These are phyloP conservation scores for Caenorhabditis becei DNA, from an alignment of 2,888 invertebrate genomes.

Conservation along the genomic window DNA sequence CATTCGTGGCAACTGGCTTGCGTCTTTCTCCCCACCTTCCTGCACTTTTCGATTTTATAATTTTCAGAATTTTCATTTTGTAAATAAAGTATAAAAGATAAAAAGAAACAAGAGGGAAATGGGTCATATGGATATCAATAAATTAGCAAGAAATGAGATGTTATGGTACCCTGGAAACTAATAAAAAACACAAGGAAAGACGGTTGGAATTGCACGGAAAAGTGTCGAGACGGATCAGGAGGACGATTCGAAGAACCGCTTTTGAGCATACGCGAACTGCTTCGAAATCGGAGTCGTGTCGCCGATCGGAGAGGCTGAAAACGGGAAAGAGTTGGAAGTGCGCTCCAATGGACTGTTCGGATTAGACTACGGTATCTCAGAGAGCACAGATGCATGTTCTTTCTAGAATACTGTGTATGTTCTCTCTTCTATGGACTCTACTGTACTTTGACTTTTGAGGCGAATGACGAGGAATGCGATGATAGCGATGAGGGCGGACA, in stretches of 20 bases:
- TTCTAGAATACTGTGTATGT: too few relatives aligned
- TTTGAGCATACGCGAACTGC: constrained; percentile 49
- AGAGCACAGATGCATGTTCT: too few relatives aligned
- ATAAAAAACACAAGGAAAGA: constrained; percentile 5
- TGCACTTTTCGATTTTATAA: not conserved
- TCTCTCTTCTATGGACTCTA: too few relatives aligned
- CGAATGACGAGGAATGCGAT: constrained; percentile 44
- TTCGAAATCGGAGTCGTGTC: constrained; percentile 45
- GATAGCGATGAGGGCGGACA: constrained; percentile 37
- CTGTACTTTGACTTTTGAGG: constrained; percentile 34
- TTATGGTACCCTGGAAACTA: constrained; percentile 52
- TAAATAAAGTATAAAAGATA: constrained; percentile 13
- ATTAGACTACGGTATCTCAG: too few relatives aligned
- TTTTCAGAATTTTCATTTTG: constrained; percentile 27
- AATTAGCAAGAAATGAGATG: constrained; percentile 28
- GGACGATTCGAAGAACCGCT: constrained; percentile 50
- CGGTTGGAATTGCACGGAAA: constrained; percentile 39
- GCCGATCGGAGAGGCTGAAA: constrained; percentile 45
- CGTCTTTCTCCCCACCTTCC: constrained; percentile 33
- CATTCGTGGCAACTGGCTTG: constrained; percentile 50
- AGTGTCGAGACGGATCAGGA: constrained; percentile 19
- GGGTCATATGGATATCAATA: constrained; percentile 18
- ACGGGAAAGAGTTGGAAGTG: not conserved
- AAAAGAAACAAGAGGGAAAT: constrained; percentile 3
- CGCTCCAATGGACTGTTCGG: too few relatives aligned